Evolutionary conservation across 2,113 vertebrate species (phyloP), one percentile per base, ranked within the genome.

Genomic region (Macheiramphus alcinus): DNA sequence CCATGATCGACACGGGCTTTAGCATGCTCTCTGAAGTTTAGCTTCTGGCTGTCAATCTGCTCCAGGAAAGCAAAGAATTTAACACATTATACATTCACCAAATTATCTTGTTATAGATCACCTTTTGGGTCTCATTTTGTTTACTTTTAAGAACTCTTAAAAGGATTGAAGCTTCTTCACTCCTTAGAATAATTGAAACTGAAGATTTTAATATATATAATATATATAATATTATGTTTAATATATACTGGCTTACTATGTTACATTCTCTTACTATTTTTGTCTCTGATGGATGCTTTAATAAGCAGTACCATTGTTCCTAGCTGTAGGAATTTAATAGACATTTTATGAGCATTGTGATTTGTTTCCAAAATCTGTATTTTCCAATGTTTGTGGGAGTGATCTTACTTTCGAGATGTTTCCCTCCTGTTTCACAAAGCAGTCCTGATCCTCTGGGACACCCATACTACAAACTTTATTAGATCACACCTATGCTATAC

Each of bases 41-140:
- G 93, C 98, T 99, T 99, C 95, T 99, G 99, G 98, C 98, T 99
- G 98, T 99, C 99, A 59, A 99, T 99, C 99, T 99, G 97, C 95
- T 32, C 80, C 89, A 88, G 92, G 75, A 82, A 97, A 95, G 52
- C 18, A 97, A 80, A 86, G 21, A 7, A 22, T 93, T 87, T 27
- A 68, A 94, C 40, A 40, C 2, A 2, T 84, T 38, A 79, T 7
- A 36, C 3, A 56, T 10, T 65, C 42, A 61, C 21, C 38, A 15
- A 38, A 31, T 59, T 31, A 55, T 6, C 45, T 55, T 2, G 0
- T 34, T 62, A 47, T 0, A n/a, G 20, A 32, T 16, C 18, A 61
- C 40, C 5, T 40, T 36, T 40, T 31, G 23, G 19, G 18, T 50
- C n/a, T 83, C 7, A 7, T 27, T 81, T 76, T 65, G 55, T 34